Percentiles rank a stretch among this genome's conserved stretches.
These are phyloP conservation scores for Diachasma alloeum DNA, from an alignment of 1,140 invertebrate species.

Conservation along the genomic window DNA sequence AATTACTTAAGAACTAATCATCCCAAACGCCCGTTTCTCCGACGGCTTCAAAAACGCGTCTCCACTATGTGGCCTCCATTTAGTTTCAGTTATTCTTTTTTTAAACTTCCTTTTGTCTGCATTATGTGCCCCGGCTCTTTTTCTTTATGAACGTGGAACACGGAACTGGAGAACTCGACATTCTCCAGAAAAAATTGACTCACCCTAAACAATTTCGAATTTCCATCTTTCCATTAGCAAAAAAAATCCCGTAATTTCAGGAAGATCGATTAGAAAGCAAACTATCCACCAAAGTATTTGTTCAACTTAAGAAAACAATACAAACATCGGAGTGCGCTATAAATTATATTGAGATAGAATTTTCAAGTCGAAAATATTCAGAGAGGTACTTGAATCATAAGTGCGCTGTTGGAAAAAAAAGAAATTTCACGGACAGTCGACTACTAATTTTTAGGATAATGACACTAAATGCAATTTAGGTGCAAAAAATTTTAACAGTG, in stretches of 20 bases:
- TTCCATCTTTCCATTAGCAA: not conserved
- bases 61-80: constrained; percentile 10
- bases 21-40: constrained; percentile 39
- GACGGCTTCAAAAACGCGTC: constrained; percentile 30
- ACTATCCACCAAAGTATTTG: too few relatives aligned
- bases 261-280: too few relatives aligned
- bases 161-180: not conserved
- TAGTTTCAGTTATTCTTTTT: not conserved
- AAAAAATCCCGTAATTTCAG: not conserved
- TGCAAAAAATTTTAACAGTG: too few relatives aligned
- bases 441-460: too few relatives aligned
- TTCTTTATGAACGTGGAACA: not conserved
- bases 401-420: too few relatives aligned
- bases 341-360: too few relatives aligned
- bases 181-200: not conserved
- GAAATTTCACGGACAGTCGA: too few relatives aligned
- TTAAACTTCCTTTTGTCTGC: constrained; percentile 33
- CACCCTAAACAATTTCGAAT: not conserved
- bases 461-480: too few relatives aligned
- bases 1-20: constrained; percentile 63
- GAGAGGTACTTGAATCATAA: too few relatives aligned
- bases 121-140: constrained; percentile 18
- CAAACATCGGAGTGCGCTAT: too few relatives aligned
- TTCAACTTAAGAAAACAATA: too few relatives aligned
- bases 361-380: too few relatives aligned